A percentile compares a stretch with the other conserved stretches of the same genome.
Conservation (phyloP, 2,113 vertebrate genomes). For the Colistium nudipinnis region DNA sequence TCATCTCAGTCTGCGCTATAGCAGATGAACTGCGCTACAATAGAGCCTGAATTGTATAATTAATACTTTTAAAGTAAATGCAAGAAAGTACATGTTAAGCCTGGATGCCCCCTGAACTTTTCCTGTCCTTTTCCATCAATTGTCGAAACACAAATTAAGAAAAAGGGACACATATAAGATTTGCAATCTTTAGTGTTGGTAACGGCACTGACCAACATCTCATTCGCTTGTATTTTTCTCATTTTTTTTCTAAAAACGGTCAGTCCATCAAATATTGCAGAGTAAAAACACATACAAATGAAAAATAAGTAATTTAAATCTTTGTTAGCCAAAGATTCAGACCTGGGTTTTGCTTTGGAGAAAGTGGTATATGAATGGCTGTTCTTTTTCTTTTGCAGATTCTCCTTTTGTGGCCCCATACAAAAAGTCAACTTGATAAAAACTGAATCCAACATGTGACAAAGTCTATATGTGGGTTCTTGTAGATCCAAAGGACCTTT, state of each 20-base stretch:
- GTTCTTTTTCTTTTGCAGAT: neutral
- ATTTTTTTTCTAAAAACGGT: slow-evolving; percentile 44
- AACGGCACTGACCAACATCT: slow-evolving; percentile 22
- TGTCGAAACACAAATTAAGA: slow-evolving; percentile 13
- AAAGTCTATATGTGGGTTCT: slow-evolving; percentile 21
- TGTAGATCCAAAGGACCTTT: slow-evolving; percentile 38
- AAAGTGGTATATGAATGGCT: slow-evolving; percentile 13
- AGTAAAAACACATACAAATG: slow-evolving; percentile 60
- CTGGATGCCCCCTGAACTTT: neutral
- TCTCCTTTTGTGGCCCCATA: slow-evolving; percentile 34
- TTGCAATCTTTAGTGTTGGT: slow-evolving; percentile 19
- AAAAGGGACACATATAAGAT: slow-evolving; percentile 6
- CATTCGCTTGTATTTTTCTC: slow-evolving; percentile 17
- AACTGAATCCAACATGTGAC: slow-evolving; percentile 22
- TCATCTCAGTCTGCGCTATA: neutral
- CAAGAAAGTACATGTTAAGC: neutral
- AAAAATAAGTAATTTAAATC: slow-evolving; percentile 40
- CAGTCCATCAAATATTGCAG: slow-evolving; percentile 67
- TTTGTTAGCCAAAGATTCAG: slow-evolving; percentile 36
- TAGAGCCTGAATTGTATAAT: slow-evolving; percentile 4
- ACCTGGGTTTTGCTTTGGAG: slow-evolving; percentile 14
- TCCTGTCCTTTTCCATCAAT: slow-evolving; percentile 7
- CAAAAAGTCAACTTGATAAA: slow-evolving; percentile 3
- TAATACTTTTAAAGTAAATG: neutral
- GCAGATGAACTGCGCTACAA: neutral